Base-by-base conservation (phyloP, 1,140 invertebrate genomes). In the Pseudachorutes palmiensis region DNA sequence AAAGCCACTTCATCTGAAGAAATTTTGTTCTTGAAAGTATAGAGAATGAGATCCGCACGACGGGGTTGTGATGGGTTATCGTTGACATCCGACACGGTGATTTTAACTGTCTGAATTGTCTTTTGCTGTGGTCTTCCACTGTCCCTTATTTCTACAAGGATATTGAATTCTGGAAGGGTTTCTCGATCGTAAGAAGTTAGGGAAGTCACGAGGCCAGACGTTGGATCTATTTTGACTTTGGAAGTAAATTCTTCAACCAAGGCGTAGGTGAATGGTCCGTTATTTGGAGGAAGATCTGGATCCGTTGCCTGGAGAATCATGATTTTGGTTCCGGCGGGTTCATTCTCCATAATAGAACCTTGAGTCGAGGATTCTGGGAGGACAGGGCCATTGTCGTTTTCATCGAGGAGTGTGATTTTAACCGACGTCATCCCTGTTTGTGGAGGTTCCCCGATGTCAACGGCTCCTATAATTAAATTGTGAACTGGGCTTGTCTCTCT, bases 331-430 rank as follows among this genome's bases (percentile, higher is more conserved):
- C 87, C 88, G 1, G 87, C 82, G 0, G 90, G 88, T 78, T 93
- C 89, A 76, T 96, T 95, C 80, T 98, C 94, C 45, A 83, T 83
- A 0, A 97, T 85, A 71, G 88, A 86, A 0, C 89, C 92, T 31
- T 85, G 79, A 12, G 88, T 81, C 41, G 85, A 84, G 0, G 83
- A 78, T 0, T 86, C 78, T 63, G 88, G 86, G 75, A 98, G 94
- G 2, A 85, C 77, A 0, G 94, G 94, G 0, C 89, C 91, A 76
- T 97, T 97, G 73, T 98, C 95, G 77, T 97, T 97, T 9, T 96
- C 83, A 78, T 98, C 94, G 14, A 84, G 81, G 1, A 97, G 71
- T 31, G 82, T 80, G 55, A 94, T 86, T 75, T 84, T 86, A 0
- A 96, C 87, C 0, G 84, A 86, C 1, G 91, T 83, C 2, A 89